Evolutionary conservation across 1,140 invertebrate genomes (phyloP).

Genomic region (Ceratosolen solmsi): DNA sequence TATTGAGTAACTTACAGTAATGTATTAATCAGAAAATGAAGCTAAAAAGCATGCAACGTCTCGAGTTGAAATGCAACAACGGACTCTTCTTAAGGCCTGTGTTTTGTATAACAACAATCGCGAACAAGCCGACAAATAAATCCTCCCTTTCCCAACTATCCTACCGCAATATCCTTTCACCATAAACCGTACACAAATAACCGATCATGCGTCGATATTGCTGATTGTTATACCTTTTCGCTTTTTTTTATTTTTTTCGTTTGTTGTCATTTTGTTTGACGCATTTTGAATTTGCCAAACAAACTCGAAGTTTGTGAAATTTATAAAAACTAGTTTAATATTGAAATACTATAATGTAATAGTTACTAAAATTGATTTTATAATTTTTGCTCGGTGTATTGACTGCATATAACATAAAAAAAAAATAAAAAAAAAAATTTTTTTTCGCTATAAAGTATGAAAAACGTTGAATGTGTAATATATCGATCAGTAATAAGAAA

Average conservation of each 20-base stretch:
- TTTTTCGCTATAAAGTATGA: too few species aligned
- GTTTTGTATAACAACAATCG: background rate
- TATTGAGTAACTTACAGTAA: background rate
- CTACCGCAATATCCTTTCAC: background rate
- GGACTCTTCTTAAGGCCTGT: background rate
- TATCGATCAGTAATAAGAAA: too few species aligned
- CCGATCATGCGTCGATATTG: background rate
- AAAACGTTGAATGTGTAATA: too few species aligned
- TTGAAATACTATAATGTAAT: too few species aligned
- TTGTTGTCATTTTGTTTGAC: background rate
- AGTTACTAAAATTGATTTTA: too few species aligned
- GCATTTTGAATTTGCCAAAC: too few species aligned
- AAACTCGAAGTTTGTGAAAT: too few species aligned
- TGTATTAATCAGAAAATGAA: background rate
- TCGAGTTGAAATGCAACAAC: background rate
- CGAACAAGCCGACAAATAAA: background rate
- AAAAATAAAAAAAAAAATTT: too few species aligned
- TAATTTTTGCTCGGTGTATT: too few species aligned
- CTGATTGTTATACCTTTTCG: background rate
- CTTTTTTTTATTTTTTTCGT: background rate
- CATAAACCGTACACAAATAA: background rate
- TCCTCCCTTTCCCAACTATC: background rate
- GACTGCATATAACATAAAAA: too few species aligned
- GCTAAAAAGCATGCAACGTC: background rate
- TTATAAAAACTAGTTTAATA: too few species aligned